phyloP scores from a whole-genome alignment of 2,113 vertebrate genomes.

The Brachyistius frenatus region DNA sequence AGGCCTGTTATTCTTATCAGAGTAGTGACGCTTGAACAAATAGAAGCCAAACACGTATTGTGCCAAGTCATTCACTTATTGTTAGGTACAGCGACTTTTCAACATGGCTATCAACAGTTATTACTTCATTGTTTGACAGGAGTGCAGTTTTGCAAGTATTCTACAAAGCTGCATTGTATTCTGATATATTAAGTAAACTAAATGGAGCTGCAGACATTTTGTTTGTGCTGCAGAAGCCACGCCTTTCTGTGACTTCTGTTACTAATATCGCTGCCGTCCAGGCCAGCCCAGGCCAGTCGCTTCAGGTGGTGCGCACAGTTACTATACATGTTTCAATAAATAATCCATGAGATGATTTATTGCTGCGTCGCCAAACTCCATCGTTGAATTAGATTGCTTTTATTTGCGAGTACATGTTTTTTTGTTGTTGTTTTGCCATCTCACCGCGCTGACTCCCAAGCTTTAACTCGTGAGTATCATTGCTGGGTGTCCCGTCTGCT shows the following conservation, averaged over 20 bases:
- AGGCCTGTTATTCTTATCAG: slow-evolving; percentile 28
- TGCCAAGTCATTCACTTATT: slow-evolving; percentile 1
- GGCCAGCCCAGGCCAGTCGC: slow-evolving; percentile 29
- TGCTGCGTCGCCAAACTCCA: background rate
- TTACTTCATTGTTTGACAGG: slow-evolving; percentile 27
- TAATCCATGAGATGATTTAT: background rate
- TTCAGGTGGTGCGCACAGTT: background rate
- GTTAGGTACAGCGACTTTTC: background rate
- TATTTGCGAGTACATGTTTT: background rate
- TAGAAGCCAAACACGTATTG: slow-evolving; percentile 18
- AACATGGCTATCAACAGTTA: background rate
- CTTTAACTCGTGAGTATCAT: slow-evolving; percentile 26
- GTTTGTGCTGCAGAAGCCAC: slow-evolving; percentile 61
- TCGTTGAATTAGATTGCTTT: background rate
- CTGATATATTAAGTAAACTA: slow-evolving; percentile 23
- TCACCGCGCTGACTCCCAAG: slow-evolving; percentile 11
- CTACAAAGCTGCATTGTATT: slow-evolving; percentile 37
- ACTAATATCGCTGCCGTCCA: background rate
- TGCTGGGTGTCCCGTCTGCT: background rate
- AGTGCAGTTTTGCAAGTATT: slow-evolving; percentile 46
- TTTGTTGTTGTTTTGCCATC: slow-evolving; percentile 14
- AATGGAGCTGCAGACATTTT: slow-evolving; percentile 12
- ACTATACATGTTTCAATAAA: background rate
- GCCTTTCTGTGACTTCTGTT: slow-evolving; percentile 33
- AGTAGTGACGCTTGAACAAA: slow-evolving; percentile 21